Base-by-base conservation (phyloP, 2,113 vertebrate genomes). In the Lasiurus borealis region DNA sequence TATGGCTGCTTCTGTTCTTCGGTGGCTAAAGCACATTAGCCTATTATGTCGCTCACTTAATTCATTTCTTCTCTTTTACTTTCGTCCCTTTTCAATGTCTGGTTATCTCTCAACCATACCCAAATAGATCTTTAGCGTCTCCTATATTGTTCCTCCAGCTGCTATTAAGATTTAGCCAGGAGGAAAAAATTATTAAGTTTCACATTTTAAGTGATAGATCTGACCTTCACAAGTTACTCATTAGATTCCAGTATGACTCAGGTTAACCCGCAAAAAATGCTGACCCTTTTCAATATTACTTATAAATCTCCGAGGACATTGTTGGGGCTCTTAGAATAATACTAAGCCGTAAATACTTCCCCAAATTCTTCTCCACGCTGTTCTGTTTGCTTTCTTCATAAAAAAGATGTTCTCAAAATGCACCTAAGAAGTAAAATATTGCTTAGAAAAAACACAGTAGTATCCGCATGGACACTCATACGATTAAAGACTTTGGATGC, bases 41-140 rank as follows among this genome's bases (percentile, higher is more conserved):
- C 95, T 93, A 95, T 29, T 95, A 92, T 81, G 88, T 91, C 85
- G 50, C 72, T 77, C 97, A 97, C 97, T 96, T 95, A 96, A 97
- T 82, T 94, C 93, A 54, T 29, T 52, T 95, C 27, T 36, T 83
- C n/a, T 40, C 68, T 96, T 96, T 95, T 93, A 50, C 82, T 23
- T 50, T 31, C 34, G 44, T 66, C 46, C 69, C 31, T 25, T 6
- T 76, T 96, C 90, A 52, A 84, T 72, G 57, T 73, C n/a, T 54
- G 34, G 44, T 96, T 97, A 96, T 97, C 91, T 97, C 66, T 85
- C 72, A 21, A 54, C 76, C 50, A 50, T 50, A 75, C 19, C 5
- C 89, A 85, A 96, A 95, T 36, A 40, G 85, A 66, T 44, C 31
- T 83, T 85, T 23, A 10, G 12, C 77, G 11, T 87, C 48, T 57